Evolutionary conservation across 2,888 invertebrate genomes (phyloP).

Genomic region (Drymonia ruficornis): DNA sequence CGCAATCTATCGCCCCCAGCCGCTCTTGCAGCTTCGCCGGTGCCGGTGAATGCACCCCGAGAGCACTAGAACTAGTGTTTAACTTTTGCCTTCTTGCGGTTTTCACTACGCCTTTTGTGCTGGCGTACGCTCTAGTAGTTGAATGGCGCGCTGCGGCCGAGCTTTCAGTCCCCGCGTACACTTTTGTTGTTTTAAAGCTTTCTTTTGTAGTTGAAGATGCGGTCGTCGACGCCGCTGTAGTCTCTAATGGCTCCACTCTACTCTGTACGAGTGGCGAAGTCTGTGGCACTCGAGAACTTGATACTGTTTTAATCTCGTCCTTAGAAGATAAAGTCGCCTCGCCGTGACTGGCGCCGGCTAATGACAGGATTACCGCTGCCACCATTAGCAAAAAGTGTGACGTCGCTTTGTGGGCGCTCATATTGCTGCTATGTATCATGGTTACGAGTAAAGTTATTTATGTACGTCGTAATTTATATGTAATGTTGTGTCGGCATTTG

Average conservation of each 20-base stretch:
- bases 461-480: constrained; percentile 5
- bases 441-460: constrained; percentile 20
- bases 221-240: constrained; percentile 58
- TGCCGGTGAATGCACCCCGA: constrained; percentile 72
- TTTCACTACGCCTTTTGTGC: constrained; percentile 69
- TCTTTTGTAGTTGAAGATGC: constrained; percentile 67
- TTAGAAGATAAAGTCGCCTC: constrained; percentile 52
- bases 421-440: constrained; percentile 34
- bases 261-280: constrained; percentile 52
- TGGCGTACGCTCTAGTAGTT: constrained; percentile 62
- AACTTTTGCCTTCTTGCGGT: constrained; percentile 76
- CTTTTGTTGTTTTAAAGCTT: constrained; percentile 70
- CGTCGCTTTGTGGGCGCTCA: constrained; percentile 38
- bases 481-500: constrained; percentile 9
- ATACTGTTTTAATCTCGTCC: constrained; percentile 56
- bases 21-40: constrained; percentile 86
- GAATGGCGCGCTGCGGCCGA: constrained; percentile 60
- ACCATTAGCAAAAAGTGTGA: constrained; percentile 52
- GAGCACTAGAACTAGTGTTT: constrained; percentile 68
- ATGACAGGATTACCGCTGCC: constrained; percentile 58
- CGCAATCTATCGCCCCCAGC: constrained; percentile 87
- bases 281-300: constrained; percentile 53
- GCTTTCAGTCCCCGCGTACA: constrained; percentile 58
- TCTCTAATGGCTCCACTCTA: constrained; percentile 60
- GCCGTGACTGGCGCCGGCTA: constrained; percentile 56